A percentile compares a stretch with the other conserved stretches of the same genome.
phyloP scores from a whole-genome alignment of 2,888 invertebrate genomes.

The Apoderus coryli region DNA sequence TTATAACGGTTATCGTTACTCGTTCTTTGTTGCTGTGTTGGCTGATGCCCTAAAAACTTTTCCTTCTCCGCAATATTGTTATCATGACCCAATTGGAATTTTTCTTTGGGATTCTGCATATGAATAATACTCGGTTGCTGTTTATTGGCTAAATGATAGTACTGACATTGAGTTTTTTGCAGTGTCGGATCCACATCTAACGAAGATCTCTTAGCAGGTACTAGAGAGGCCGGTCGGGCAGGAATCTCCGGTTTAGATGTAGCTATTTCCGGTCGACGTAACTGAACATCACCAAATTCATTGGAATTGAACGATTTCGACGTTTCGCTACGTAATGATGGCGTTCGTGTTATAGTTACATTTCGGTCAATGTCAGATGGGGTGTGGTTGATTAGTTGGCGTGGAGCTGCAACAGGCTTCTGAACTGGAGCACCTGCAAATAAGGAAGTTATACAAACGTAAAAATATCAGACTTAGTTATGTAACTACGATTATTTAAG shows the following conservation, averaged over 20 bases:
- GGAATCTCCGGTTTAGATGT: constrained; percentile 65
- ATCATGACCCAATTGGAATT: constrained; percentile 29
- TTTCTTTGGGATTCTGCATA: constrained; percentile 24
- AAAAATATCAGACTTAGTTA: no score
- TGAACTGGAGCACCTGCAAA: no score
- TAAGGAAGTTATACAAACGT: no score
- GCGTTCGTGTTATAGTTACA: constrained; percentile 11
- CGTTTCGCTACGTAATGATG: constrained; percentile 15
- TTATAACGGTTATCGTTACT: constrained; percentile 24
- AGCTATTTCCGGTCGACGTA: constrained; percentile 34
- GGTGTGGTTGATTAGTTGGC: constrained; percentile 7
- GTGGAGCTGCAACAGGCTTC: constrained; percentile 41
- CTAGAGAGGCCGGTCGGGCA: constrained; percentile 58
- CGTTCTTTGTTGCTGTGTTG: constrained; percentile 22
- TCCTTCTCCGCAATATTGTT: constrained; percentile 31
- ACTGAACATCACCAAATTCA: constrained; percentile 31
- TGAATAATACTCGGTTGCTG: constrained; percentile 48
- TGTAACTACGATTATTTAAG: no score
- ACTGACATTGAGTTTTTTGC: constrained; percentile 46
- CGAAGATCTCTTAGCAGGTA: constrained; percentile 23
- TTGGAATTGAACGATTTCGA: constrained; percentile 10
- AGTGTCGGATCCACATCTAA: constrained; percentile 30
- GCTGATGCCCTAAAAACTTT: constrained; percentile 27
- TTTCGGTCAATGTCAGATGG: not conserved
- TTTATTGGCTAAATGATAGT: constrained; percentile 55